Evolutionary conservation across 2,113 vertebrate genomes (phyloP).

Genomic region (Manacus vitellinus): DNA sequence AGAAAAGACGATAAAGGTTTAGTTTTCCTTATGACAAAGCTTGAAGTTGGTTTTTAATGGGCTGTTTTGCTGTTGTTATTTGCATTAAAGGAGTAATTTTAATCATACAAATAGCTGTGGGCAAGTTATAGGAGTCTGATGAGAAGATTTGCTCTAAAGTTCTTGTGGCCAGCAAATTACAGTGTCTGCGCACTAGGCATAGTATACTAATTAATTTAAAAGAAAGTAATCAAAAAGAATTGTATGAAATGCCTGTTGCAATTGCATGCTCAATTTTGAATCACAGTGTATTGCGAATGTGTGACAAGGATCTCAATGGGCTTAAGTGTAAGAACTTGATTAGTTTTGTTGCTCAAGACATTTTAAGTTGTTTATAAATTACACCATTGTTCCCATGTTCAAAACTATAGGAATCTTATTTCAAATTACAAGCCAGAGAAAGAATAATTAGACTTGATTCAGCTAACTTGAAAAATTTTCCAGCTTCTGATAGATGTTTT

Average conservation of each 20-base stretch:
- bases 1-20: background rate
- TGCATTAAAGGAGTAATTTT: background rate
- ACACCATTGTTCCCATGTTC: slow-evolving; percentile 27
- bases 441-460: background rate
- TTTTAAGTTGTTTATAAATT: background rate
- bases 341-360: background rate
- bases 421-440: background rate
- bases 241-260: background rate
- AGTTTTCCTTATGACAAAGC: background rate
- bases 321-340: background rate
- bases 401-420: background rate
- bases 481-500: slow-evolving; percentile 23
- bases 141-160: background rate
- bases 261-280: background rate
- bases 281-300: background rate
- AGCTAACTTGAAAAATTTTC: slow-evolving; percentile 29
- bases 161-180: background rate
- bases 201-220: background rate
- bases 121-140: background rate
- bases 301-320: background rate
- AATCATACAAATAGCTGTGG: background rate
- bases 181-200: background rate
- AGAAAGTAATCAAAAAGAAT: background rate
- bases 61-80: background rate
- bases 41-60: background rate